Evolutionary conservation across 1,140 invertebrate species (phyloP), one percentile per base, ranked within the genome.

Genomic region (Dreissena rostriformis): DNA sequence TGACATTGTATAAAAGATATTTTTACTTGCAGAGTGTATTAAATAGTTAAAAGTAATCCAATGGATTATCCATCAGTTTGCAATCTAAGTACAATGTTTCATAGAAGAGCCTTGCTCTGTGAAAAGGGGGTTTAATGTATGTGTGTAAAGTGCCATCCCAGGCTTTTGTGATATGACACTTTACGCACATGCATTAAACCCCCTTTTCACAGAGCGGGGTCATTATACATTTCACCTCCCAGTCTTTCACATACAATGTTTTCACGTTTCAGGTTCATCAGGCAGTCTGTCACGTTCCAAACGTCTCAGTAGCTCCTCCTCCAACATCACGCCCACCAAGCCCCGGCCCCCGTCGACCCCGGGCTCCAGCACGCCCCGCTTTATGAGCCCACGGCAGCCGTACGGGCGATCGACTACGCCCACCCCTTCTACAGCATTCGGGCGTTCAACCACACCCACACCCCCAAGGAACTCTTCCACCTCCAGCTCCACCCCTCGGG

Each of bases 241-340:
- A 66, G 28, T 66, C 39, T 39, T 8, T 39, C 39, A 39, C 39
- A 39, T 39, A 39, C 8, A 39, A 39, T 66, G 4, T 53, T 12
- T 28, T 29, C 52, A 22, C 65, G 14, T 10, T 52, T 22, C 53
- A 84, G 82, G 82, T 29, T 84, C 82, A 57, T 77, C 82, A 7
- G 82, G 82, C 55, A 84, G 82, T 29, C 52, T 84, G 55, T 61
- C 82, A 17, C 74, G 82, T 49, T 71, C 82, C 51, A 84, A 84
- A 19, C 82, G 82, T 65, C 57, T 84, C 39, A 84, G 82, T 49
- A 76, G 65, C 55, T 84, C 82, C 15, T 84, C 82, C 61, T 57
- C 53, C 24, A 72, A 57, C 19, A 84, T 29, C n/a, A 72, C 74
- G 12, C 82, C 82, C 12, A 84, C 74, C 11, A 84, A 84, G 29